Conservation (phyloP, 2,888 invertebrate genomes). For the Lasius platythorax region DNA sequence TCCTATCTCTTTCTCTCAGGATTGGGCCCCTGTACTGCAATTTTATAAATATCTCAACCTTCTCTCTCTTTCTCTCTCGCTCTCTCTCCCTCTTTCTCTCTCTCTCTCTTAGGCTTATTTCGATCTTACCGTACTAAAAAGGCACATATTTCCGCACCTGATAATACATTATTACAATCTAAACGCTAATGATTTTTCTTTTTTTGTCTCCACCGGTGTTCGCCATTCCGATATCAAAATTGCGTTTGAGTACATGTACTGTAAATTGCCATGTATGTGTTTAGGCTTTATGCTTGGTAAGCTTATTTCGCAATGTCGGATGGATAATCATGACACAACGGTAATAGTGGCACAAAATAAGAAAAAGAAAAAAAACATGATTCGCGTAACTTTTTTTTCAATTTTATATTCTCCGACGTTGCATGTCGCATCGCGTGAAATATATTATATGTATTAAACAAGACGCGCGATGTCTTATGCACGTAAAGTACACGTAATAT, state of each 20-base stretch:
- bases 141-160: slow-evolving; percentile 85
- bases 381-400: slow-evolving; percentile 31
- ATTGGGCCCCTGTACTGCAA: slow-evolving; percentile 73
- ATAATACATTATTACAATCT: slow-evolving; percentile 80
- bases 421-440: slow-evolving; percentile 50
- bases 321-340: slow-evolving; percentile 63
- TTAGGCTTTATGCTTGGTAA: slow-evolving; percentile 61
- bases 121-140: slow-evolving; percentile 85
- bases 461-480: slow-evolving; percentile 70
- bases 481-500: slow-evolving; percentile 80
- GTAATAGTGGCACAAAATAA: slow-evolving; percentile 44
- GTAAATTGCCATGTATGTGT: slow-evolving; percentile 27
- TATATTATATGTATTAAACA: slow-evolving; percentile 77
- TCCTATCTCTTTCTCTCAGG: slow-evolving; percentile 45
- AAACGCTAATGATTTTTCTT: slow-evolving; percentile 75
- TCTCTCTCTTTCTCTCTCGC: slow-evolving; percentile 81
- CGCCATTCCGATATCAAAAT: slow-evolving; percentile 59
- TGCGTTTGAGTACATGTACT: slow-evolving; percentile 32
- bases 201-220: background rate
- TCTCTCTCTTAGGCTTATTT: slow-evolving; percentile 84
- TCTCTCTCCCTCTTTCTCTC: slow-evolving; percentile 80
- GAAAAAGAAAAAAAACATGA: slow-evolving; percentile 29
- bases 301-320: slow-evolving; percentile 73
- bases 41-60: slow-evolving; percentile 75
- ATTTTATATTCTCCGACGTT: slow-evolving; percentile 18